phyloP scores from a whole-genome alignment of 2,888 invertebrate species.

The Camptogramma bilineatum region DNA sequence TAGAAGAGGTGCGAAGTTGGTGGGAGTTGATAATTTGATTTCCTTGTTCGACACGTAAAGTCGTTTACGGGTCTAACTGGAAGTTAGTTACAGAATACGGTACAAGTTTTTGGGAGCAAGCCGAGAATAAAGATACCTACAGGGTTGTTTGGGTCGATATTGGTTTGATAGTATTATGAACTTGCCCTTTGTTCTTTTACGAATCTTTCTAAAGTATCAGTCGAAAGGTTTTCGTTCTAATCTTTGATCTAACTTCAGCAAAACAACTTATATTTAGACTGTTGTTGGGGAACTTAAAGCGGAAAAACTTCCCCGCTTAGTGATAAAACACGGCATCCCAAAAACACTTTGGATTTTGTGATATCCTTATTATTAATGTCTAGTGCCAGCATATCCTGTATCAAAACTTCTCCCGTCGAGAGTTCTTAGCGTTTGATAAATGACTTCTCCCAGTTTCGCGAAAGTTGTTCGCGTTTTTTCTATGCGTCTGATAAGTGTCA shows the following conservation, averaged over 20 bases:
- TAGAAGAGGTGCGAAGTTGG: constrained; percentile 78
- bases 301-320: constrained; percentile 71
- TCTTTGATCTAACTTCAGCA: constrained; percentile 17
- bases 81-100: constrained; percentile 76
- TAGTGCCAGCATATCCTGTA: constrained; percentile 78
- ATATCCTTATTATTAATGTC: constrained; percentile 84
- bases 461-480: constrained; percentile 35
- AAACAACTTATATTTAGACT: constrained; percentile 9
- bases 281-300: constrained; percentile 17
- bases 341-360: constrained; percentile 74
- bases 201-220: constrained; percentile 30
- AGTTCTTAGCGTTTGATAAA: constrained; percentile 84
- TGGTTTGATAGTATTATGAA: constrained; percentile 56
- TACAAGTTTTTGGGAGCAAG: constrained; percentile 63
- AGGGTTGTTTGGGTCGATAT: constrained; percentile 57
- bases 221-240: constrained; percentile 17
- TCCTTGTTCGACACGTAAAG: constrained; percentile 82
- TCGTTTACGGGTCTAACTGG: constrained; percentile 79
- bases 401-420: constrained; percentile 82
- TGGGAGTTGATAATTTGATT: constrained; percentile 83
- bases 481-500: constrained; percentile 33
- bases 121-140: constrained; percentile 66
- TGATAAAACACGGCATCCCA: constrained; percentile 79
- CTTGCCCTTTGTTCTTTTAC: constrained; percentile 43
- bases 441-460: constrained; percentile 78